phyloP scores from a whole-genome alignment of 2,888 invertebrate genomes.

The Fragum sueziense region DNA sequence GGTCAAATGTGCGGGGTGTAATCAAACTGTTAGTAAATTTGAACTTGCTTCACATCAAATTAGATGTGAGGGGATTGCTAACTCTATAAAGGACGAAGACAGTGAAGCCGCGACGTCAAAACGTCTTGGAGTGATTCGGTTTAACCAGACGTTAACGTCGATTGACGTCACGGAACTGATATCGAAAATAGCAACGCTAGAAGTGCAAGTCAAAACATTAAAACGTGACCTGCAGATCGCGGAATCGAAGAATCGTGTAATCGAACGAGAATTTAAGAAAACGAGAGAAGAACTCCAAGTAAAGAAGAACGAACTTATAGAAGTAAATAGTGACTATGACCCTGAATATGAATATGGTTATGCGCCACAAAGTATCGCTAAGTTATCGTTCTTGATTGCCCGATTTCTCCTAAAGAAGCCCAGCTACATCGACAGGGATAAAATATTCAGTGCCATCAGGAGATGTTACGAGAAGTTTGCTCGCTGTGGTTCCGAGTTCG shows the following conservation, averaged over 20 bases:
- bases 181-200: constrained; percentile 73
- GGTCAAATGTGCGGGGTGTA: constrained; percentile 78
- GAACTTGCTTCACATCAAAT: constrained; percentile 77
- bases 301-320: constrained; percentile 66
- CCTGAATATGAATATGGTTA: constrained; percentile 76
- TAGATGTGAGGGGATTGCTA: constrained; percentile 82
- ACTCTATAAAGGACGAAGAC: constrained; percentile 79
- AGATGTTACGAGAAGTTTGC: constrained; percentile 76
- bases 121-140: constrained; percentile 46
- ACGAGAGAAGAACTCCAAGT: constrained; percentile 72
- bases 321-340: constrained; percentile 72
- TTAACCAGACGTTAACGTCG: constrained; percentile 56
- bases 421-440: constrained; percentile 71
- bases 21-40: constrained; percentile 64
- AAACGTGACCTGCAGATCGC: constrained; percentile 75
- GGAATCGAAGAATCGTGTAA: constrained; percentile 70
- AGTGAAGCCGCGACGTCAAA: constrained; percentile 29
- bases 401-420: constrained; percentile 74
- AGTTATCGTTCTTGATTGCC: constrained; percentile 74
- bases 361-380: constrained; percentile 72
- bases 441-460: constrained; percentile 72
- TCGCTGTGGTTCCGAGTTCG: constrained; percentile 66
- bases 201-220: constrained; percentile 72
- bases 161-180: constrained; percentile 69
- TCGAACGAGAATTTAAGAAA: constrained; percentile 73